Conservation (phyloP, 2,797 vertebrate genomes). For the Tragelaphus eurycerus region DNA sequence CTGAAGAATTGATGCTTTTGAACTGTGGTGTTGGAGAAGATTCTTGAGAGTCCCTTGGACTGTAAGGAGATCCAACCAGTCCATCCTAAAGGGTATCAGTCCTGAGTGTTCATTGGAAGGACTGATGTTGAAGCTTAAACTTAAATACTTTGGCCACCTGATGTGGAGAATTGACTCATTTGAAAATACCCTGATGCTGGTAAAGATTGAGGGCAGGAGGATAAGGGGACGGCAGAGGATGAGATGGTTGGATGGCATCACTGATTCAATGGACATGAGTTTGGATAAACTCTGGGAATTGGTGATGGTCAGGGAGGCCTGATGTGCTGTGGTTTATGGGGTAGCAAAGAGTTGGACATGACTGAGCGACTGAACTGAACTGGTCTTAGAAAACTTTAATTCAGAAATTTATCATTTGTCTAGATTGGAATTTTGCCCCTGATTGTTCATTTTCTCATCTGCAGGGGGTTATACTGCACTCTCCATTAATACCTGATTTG, state of each 20-base stretch:
- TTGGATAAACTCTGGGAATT: fast-evolving
- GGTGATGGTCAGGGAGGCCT: neutral
- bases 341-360: neutral
- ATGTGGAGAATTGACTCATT: neutral
- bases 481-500: neutral
- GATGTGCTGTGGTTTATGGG: neutral
- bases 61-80: neutral
- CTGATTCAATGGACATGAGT: neutral
- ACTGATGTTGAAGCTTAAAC: neutral
- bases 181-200: neutral
- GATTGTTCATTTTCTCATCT: neutral
- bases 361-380: neutral
- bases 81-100: neutral
- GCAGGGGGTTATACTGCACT: neutral
- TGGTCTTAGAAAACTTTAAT: neutral
- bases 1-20: neutral
- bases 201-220: neutral
- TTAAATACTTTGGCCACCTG: neutral
- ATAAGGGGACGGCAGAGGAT: neutral
- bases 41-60: neutral
- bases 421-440: neutral
- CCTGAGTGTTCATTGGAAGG: neutral
- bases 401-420: neutral
- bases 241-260: neutral
- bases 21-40: neutral